These are phyloP conservation scores for Entomyzon cyanotis DNA, from an alignment of 2,113 vertebrate species.

Conservation along the genomic window DNA sequence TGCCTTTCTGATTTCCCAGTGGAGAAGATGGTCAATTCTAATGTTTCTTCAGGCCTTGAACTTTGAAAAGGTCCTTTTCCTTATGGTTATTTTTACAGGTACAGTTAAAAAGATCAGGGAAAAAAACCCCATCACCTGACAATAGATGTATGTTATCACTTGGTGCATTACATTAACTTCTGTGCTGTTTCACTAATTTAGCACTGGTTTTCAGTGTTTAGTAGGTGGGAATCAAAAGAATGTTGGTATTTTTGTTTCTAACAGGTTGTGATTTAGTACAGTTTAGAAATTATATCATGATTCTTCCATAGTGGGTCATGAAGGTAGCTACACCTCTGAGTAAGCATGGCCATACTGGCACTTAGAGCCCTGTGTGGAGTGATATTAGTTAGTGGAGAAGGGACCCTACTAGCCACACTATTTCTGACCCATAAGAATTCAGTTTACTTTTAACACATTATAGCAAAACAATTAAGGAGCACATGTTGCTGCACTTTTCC, in stretches of 20 bases:
- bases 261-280: background rate
- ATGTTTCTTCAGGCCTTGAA: background rate
- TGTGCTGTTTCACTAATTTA: background rate
- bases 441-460: background rate
- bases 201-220: background rate
- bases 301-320: background rate
- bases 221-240: background rate
- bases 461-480: background rate
- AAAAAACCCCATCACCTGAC: rapidly evolving
- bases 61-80: background rate
- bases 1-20: background rate
- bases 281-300: background rate
- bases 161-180: background rate
- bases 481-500: background rate
- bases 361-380: background rate
- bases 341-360: rapidly evolving
- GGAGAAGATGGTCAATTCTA: background rate
- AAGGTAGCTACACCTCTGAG: rapidly evolving
- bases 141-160: background rate
- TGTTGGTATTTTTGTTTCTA: background rate
- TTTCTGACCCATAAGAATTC: background rate
- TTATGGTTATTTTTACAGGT: background rate
- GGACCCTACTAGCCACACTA: background rate
- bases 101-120: background rate
- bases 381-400: background rate